phyloP scores from a whole-genome alignment of 2,113 vertebrate genomes.

The Notarius quadriscutis region DNA sequence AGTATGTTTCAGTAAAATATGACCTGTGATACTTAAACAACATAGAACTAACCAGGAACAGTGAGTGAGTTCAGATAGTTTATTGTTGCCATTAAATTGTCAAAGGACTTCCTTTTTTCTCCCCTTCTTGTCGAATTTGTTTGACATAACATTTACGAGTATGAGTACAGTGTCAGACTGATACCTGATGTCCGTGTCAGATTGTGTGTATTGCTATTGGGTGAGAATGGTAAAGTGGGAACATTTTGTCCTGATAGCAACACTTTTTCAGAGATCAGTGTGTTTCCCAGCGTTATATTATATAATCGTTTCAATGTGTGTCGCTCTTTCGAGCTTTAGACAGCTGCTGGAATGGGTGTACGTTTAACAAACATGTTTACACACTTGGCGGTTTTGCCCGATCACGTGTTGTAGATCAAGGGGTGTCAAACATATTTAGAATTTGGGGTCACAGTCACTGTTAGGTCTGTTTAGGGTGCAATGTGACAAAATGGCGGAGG shows the following conservation, averaged over 20 bases:
- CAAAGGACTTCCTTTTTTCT: constrained; percentile 4
- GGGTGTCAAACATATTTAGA: background rate
- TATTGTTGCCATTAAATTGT: constrained; percentile 24
- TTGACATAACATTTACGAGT: constrained; percentile 14
- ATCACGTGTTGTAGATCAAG: background rate
- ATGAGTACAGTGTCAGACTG: constrained; percentile 17
- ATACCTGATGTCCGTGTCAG: constrained; percentile 22
- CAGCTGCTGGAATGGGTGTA: background rate
- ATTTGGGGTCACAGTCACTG: background rate
- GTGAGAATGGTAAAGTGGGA: background rate
- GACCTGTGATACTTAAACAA: constrained; percentile 18
- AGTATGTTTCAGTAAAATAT: constrained; percentile 23
- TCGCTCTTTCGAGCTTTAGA: background rate
- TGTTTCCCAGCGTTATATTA: background rate
- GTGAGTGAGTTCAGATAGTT: constrained; percentile 2
- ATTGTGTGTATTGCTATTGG: constrained; percentile 9
- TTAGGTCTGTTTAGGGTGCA: background rate
- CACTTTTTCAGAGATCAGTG: constrained; percentile 5
- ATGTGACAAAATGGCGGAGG: too few relatives aligned
- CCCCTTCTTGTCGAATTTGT: background rate
- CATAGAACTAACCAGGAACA: background rate
- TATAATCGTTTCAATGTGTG: background rate
- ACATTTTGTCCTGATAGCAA: constrained; percentile 19
- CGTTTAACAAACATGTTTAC: constrained; percentile 6
- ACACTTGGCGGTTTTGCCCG: background rate